Conservation (phyloP, 2,797 vertebrate species). For the Danionella dracula region DNA sequence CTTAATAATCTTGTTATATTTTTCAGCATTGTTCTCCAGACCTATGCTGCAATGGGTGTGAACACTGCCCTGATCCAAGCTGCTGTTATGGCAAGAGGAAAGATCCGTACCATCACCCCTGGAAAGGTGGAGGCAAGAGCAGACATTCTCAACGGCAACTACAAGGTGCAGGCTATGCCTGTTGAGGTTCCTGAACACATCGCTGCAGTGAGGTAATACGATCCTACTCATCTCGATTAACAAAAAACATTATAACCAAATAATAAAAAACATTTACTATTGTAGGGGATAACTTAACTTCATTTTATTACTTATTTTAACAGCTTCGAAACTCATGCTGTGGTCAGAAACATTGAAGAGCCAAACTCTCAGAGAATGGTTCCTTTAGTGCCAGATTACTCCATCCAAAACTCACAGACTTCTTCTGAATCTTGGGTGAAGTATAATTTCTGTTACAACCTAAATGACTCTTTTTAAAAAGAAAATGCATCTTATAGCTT, state of each 20-base stretch:
- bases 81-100: conserved; percentile 58
- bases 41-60: conserved; percentile 71
- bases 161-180: conserved; percentile 70
- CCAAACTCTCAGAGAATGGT: conserved; percentile 56
- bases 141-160: conserved; percentile 64
- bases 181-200: conserved; percentile 63
- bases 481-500: too few species aligned
- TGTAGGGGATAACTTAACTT: too few species aligned
- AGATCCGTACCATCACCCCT: conserved; percentile 56
- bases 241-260: too few species aligned
- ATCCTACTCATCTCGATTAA: too few species aligned
- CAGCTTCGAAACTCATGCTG: conserved; percentile 72
- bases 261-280: background rate
- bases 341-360: conserved; percentile 73
- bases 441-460: too few species aligned
- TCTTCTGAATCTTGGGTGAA: background rate
- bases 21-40: conserved; percentile 66
- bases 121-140: conserved; percentile 57
- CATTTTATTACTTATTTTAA: conserved; percentile 47
- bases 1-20: too few species aligned
- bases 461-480: too few species aligned
- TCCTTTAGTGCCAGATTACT: conserved; percentile 59
- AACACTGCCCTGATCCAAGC: conserved; percentile 70
- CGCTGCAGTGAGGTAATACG: conserved; percentile 55
- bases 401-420: conserved; percentile 32